Evolutionary conservation across 2,797 vertebrate genomes (phyloP).

Genomic region (Adrianichthys oophorus): DNA sequence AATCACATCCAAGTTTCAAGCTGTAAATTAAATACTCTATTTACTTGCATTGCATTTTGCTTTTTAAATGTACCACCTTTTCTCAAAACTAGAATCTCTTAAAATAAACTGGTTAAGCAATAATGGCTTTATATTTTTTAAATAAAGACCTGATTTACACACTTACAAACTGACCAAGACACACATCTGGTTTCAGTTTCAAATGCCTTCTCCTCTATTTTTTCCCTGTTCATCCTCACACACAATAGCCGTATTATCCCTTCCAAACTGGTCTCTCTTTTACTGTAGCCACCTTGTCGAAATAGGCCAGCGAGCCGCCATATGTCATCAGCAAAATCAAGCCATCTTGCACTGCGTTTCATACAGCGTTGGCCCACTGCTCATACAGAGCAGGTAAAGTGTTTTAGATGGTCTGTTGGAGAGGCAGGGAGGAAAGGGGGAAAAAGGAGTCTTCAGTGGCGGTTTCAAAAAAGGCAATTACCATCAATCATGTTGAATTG

Average conservation of each 20-base stretch:
- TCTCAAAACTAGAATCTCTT: constrained; percentile 53
- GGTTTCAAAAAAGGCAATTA: constrained; percentile 71
- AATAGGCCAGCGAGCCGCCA: constrained; percentile 57
- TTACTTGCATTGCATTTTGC: constrained; percentile 51
- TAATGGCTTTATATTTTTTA: constrained; percentile 26
- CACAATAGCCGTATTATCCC: constrained; percentile 76
- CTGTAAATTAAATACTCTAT: constrained; percentile 34
- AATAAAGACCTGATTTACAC: constrained; percentile 30
- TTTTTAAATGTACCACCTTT: constrained; percentile 54
- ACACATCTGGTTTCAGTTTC: constrained; percentile 80
- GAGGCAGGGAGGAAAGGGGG: neutral
- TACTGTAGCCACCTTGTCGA: constrained; percentile 45
- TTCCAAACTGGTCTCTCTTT: constrained; percentile 44
- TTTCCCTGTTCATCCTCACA: constrained; percentile 61
- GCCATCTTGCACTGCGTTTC: constrained; percentile 43
- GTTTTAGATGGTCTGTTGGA: constrained; percentile 38
- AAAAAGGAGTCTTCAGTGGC: constrained; percentile 52
- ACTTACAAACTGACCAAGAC: constrained; percentile 15
- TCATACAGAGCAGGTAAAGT: constrained; percentile 42
- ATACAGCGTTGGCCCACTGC: constrained; percentile 22
- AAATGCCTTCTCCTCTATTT: constrained; percentile 70
- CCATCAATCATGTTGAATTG: constrained; percentile 74
- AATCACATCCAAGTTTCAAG: constrained; percentile 36
- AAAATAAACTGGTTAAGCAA: constrained; percentile 38
- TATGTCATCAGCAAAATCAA: constrained; percentile 70